Base-by-base conservation (phyloP, 2,113 vertebrate species). In the Catharus fuscescens region DNA sequence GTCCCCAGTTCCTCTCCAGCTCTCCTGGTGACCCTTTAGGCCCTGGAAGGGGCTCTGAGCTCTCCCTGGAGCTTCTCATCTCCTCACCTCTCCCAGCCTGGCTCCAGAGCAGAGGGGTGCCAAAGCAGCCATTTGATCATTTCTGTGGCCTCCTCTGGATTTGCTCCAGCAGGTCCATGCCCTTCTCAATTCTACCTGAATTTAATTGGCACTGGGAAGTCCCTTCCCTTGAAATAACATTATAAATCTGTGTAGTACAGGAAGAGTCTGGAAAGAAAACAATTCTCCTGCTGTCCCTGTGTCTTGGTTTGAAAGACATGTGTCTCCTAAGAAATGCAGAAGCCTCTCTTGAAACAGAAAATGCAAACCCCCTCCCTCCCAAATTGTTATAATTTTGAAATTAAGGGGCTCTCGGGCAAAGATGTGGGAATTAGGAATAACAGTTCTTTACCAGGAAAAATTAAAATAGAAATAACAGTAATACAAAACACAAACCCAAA, bases 191-290 rank as follows among this genome's bases (percentile, higher is more conserved):
- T 80, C 36, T 24, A 3, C 15, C 26, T 12, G 21, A 3, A 5
- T 82, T 60, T 28, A 23, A 6, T 14, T 13, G 23, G 36, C 45
- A 8, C 10, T 7, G 42, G 21, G 31, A 36, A 26, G 5, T 44
- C 60, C 3, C n/a, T 56, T 77, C 24, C 69, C 87, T 45, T 23
- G 6, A 24, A 23, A 18, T 8, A 8, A 34, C 34, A 6, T 0
- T 0, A 9, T 3, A 3, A 13, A 20, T 10, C 15, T 1, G 8
- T 4, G 38, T 2, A 8, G 38, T 1, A 2, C 38, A 1, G 67
- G 26, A 4, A 2, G 32, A 11, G 26, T 2, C 3, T 2, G 45
- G 26, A 8, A 9, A 13, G 36, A 15, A 1, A 3, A 0, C 1
- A 2, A 0, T 2, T 0, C 1, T 9, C 6, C 6, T 3, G 23